Percentiles rank a stretch among this genome's conserved stretches.
phyloP scores from a whole-genome alignment of 1,140 invertebrate genomes.

The Meloidogyne exigua region DNA sequence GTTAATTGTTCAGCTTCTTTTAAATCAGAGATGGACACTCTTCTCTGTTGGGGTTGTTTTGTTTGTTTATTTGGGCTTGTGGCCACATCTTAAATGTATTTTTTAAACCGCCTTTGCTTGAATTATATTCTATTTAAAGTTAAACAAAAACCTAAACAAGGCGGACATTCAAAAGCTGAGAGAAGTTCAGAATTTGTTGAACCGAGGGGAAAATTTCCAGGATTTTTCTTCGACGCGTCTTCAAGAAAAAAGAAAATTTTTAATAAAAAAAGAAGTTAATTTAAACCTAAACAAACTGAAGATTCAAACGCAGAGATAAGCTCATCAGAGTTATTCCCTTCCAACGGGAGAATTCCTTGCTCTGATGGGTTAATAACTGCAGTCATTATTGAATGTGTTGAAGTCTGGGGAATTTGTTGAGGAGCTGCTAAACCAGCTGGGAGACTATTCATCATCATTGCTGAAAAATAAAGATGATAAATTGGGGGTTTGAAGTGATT shows the following conservation, averaged over 20 bases:
- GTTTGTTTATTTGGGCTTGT: no score
- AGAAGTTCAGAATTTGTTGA: constrained; percentile 40
- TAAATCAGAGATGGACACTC: no score
- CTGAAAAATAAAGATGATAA: neutral
- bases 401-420: constrained; percentile 15
- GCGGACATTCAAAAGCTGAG: constrained; percentile 87
- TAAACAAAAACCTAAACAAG: constrained; percentile 75
- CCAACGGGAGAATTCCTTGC: neutral
- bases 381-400: constrained; percentile 7
- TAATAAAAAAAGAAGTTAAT: neutral
- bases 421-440: constrained; percentile 33
- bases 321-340: constrained; percentile 30
- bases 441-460: constrained; percentile 38
- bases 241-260: no score
- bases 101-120: no score
- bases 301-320: constrained; percentile 78
- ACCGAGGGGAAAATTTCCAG: neutral
- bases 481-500: no score
- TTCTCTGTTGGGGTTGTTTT: no score
- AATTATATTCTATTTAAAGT: no score
- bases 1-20: no score
- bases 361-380: neutral
- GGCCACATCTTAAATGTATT: no score
- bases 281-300: constrained; percentile 86
- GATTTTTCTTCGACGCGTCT: no score